phyloP scores from a whole-genome alignment of 1,140 invertebrate species.

The Caenorhabditis remanei region DNA sequence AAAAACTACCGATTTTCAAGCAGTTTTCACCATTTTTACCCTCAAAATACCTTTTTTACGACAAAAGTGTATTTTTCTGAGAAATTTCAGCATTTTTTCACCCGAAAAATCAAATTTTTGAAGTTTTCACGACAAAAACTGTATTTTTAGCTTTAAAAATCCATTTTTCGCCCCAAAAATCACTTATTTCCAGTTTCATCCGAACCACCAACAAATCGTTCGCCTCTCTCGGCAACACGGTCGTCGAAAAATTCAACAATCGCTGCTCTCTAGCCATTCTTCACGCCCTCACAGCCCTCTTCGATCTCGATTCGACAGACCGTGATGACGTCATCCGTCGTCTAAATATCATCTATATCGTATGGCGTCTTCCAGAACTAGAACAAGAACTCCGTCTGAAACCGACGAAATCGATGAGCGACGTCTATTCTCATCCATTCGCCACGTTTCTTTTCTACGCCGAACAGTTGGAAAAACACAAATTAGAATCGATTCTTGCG shows the following conservation, averaged over 20 bases:
- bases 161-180: no score
- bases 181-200: neutral
- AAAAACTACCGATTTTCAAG: no score
- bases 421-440: constrained; percentile 8
- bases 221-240: constrained; percentile 7
- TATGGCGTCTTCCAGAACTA: neutral
- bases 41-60: no score
- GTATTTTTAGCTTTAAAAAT: no score
- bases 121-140: no score
- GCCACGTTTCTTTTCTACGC: constrained; percentile 23
- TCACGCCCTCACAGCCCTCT: neutral
- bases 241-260: constrained; percentile 2
- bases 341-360: constrained; percentile 28
- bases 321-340: neutral
- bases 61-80: no score
- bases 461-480: constrained; percentile 1
- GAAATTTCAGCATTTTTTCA: no score
- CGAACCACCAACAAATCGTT: constrained; percentile 34
- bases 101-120: no score
- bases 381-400: constrained; percentile 5
- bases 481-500: neutral
- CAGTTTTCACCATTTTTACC: no score
- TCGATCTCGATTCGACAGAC: neutral
- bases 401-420: neutral
- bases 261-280: constrained; percentile 9